Conservation (phyloP, 2,113 vertebrate species). For the Merops nubicus region DNA sequence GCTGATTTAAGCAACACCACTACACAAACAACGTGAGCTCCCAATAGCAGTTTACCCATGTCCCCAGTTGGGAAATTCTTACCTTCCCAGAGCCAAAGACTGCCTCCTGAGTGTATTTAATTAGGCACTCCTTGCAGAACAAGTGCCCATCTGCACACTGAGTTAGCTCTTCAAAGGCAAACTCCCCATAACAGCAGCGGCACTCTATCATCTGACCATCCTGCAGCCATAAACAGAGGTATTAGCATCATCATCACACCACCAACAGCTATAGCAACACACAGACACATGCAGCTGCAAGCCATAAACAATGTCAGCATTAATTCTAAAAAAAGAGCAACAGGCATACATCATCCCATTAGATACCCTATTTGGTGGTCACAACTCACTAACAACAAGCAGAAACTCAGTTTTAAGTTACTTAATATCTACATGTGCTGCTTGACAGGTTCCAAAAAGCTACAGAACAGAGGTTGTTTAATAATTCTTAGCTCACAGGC, state of each 20-base stretch:
- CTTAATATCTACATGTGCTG: not conserved
- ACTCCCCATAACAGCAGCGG: constrained; percentile 94
- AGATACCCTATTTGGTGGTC: not conserved
- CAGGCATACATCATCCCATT: not conserved
- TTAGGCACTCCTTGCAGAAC: constrained; percentile 97
- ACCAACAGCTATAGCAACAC: not conserved
- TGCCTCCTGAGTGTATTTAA: constrained; percentile 96
- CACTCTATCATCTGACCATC: constrained; percentile 97
- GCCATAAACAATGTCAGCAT: not conserved
- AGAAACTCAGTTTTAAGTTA: not conserved
- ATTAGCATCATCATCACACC: not conserved
- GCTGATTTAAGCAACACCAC: not conserved
- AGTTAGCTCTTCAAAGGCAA: constrained; percentile 95
- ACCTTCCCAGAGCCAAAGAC: constrained; percentile 96
- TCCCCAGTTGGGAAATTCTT: not conserved
- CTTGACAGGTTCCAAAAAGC: not conserved
- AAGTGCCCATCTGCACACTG: constrained; percentile 96
- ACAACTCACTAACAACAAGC: not conserved
- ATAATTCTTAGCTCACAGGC: not conserved
- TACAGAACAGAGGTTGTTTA: not conserved
- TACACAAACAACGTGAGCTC: not conserved
- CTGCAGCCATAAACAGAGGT: constrained; percentile 66
- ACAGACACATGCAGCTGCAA: not conserved
- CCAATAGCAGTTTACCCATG: not conserved
- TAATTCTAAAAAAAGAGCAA: not conserved